Evolutionary conservation across 2,113 vertebrate species (phyloP).

Genomic region (Phyllostomus hastatus): DNA sequence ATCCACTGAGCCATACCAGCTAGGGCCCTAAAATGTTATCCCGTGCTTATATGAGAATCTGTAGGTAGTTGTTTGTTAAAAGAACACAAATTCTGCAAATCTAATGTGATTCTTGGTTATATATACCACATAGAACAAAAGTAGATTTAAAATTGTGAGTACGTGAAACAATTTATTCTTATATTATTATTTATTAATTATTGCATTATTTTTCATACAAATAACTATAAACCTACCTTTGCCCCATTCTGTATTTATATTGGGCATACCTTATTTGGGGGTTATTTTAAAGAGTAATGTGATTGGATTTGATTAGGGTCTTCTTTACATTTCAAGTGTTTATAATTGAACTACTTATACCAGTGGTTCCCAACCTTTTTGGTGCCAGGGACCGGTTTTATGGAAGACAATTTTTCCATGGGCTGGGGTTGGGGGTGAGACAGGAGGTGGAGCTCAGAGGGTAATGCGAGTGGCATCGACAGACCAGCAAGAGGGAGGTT

Average conservation of each 20-base stretch:
- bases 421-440: too few species aligned
- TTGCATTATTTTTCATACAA: neutral
- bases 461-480: too few species aligned
- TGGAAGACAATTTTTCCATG: too few species aligned
- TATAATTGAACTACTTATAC: neutral
- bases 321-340: constrained; percentile 7
- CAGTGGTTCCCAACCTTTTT: too few species aligned
- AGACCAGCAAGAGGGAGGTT: too few species aligned
- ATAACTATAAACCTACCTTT: neutral
- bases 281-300: constrained; percentile 24
- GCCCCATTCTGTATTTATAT: neutral
- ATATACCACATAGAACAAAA: neutral
- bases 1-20: too few species aligned
- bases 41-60: neutral
- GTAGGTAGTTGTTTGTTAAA: neutral
- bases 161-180: too few species aligned
- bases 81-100: neutral
- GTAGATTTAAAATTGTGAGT: neutral
- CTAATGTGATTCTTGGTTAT: neutral
- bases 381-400: too few species aligned
- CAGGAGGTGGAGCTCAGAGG: too few species aligned
- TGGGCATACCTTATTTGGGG: neutral
- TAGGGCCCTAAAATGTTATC: neutral
- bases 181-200: too few species aligned
- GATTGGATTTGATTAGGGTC: neutral